Base-by-base conservation (phyloP, 2,113 vertebrate genomes). In the Cyprinodon brontotheroides region DNA sequence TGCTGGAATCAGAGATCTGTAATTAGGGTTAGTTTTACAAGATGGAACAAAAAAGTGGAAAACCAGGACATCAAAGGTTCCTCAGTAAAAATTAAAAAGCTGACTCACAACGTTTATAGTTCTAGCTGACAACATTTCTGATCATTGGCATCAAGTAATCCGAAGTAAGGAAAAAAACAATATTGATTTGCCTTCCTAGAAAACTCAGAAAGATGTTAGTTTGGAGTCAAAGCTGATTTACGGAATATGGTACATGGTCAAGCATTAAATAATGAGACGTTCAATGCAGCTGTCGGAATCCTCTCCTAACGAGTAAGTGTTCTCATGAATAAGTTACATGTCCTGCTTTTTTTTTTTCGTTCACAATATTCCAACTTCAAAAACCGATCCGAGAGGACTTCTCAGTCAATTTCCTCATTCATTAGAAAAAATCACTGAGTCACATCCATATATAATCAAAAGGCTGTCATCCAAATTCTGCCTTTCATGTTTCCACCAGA, bases 361-460 rank as follows among this genome's bases (percentile, higher is more conserved):
- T 78, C 59, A 70, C 39, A 59, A 64, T 48, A 61, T 80, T 13
- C 60, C 9, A 40, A 41, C 13, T 43, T 63, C 12, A 0, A 45
- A 48, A 70, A 72, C 70, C 48, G 72, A 81, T 79, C 29, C 20
- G 78, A 47, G 37, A 40, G 37, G 40, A 53, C 45, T 74, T 41
- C 69, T 70, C 29, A 62, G 69, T 87, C 64, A 83, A 50, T 74
- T 71, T 68, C 61, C 63, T 81, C 65, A 65, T 69, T 47, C 74
- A 75, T 75, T 80, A 65, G 36, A 45, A 61, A 39, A 80, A 68
- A 40, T 68, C 76, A 80, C 38, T 3, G 43, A 87, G 47, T 76
- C 82, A 77, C 72, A 82, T 60, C 79, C 38, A 70, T 75, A 68
- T 74, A 22, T 75, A 41, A 87, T 83, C 75, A 80, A 72, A 83